These are phyloP conservation scores for Callyntrura sp. DNA, from an alignment of 2,888 invertebrate species.

Conservation along the genomic window DNA sequence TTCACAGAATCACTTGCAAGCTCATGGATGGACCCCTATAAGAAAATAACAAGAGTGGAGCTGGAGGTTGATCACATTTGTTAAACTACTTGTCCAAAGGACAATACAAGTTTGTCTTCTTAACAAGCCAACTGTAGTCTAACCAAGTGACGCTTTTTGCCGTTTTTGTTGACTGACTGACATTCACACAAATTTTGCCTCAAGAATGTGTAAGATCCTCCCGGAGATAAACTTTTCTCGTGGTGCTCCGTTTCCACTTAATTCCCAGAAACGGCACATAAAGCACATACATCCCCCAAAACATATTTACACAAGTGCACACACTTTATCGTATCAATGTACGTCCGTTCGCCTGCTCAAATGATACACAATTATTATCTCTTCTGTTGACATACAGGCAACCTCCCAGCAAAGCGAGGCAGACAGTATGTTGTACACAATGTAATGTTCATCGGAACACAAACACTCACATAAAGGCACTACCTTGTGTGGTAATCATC, in stretches of 20 bases:
- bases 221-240: constrained; percentile 6
- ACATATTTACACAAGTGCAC: not conserved
- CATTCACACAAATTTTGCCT: constrained; percentile 3
- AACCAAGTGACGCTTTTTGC: not conserved
- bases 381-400: not conserved
- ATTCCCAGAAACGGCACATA: not conserved
- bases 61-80: constrained; percentile 2
- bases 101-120: constrained; percentile 6
- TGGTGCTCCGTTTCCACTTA: not conserved
- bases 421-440: not conserved
- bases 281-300: not conserved
- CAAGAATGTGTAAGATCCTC: not conserved
- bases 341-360: not conserved
- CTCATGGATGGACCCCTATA: not conserved
- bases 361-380: constrained; percentile 15
- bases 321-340: not conserved
- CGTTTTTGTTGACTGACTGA: constrained; percentile 16
- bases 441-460: not conserved
- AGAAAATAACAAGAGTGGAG: constrained; percentile 13
- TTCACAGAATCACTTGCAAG: not conserved
- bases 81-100: not conserved
- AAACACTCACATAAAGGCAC: not conserved
- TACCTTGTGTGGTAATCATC: not conserved
- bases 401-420: not conserved
- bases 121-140: no score